Percentiles rank a stretch among this genome's conserved stretches.
Evolutionary conservation across 2,113 vertebrate species (phyloP).

Genomic region (Lonchura striata): DNA sequence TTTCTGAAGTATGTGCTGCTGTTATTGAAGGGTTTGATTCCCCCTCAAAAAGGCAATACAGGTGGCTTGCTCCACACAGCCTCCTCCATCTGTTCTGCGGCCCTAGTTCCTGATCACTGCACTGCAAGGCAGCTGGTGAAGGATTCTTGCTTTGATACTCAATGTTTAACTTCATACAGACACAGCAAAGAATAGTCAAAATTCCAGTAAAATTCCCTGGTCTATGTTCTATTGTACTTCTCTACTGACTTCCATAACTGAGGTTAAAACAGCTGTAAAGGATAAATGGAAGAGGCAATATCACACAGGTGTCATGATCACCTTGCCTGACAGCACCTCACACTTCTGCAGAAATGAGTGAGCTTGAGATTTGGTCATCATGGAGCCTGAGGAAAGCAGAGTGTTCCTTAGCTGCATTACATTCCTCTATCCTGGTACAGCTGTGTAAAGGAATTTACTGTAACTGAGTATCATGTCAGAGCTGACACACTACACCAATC

Average conservation of each 20-base stretch:
- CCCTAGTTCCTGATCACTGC: background rate
- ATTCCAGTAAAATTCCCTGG: background rate
- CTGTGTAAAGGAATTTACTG: constrained; percentile 4
- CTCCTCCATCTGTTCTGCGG: background rate
- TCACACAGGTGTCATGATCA: background rate
- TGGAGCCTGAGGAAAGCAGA: background rate
- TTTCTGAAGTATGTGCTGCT: background rate
- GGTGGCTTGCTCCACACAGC: background rate
- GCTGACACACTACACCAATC: constrained; percentile 44
- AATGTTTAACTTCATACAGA: background rate
- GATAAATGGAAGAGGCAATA: background rate
- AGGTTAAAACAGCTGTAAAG: background rate
- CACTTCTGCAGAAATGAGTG: background rate
- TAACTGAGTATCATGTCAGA: background rate
- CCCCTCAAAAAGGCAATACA: background rate
- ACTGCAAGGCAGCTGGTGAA: background rate
- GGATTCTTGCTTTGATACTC: background rate
- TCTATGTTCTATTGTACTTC: background rate
- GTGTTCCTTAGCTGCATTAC: background rate
- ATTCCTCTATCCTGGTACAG: constrained; percentile 1
- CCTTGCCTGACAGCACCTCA: background rate
- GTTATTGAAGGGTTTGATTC: background rate
- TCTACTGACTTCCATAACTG: background rate
- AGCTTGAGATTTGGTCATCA: background rate
- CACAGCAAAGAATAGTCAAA: background rate